Base-by-base conservation (phyloP, 2,888 invertebrate genomes). In the Drosophila siamana region DNA sequence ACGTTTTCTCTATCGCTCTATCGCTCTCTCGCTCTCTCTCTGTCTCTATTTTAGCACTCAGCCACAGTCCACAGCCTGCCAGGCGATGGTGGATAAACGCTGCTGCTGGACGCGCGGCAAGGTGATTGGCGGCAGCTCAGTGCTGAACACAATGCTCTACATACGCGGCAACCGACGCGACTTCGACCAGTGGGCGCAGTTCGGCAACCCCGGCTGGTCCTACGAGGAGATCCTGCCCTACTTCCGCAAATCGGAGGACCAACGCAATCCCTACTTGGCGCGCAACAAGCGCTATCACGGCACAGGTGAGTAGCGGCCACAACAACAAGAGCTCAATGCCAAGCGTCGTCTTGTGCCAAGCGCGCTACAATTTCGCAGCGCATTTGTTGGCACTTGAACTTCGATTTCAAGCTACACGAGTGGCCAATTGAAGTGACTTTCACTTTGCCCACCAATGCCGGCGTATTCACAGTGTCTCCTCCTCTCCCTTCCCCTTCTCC, bases 31-130 rank as follows among this genome's bases (percentile, higher is more conserved):
- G 47, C 6, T 6, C 15, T 6, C 0, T 30, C 4, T 19, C 4
- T 24, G 1, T 33, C 0, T 24, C 7, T 24, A 6, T 47, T 9
- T 8, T n/a, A 96, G 97, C 78, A 95, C 97, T 0, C 97, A 97
- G 91, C 96, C 97, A 0, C 96, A 96, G 92, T 93, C 94, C 46
- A 94, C 96, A 0, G 97, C 97, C 0, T 97, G 97, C 77, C 96
- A 96, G 90, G 97, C 97, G 0, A 97, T 97, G 97, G 93, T 94
- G 56, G 97, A 97, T 88, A 94, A 95, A 83, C 94, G 97, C 43
- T 97, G 97, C 89, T 95, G 95, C 86, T 98, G 97, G 97, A 97
- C 98, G 0, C 94, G 97, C 64, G 98, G 98, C 48, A 97, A 97
- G 93, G 95, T 96, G 0, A 93, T 98, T 0, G 98, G 97, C 0